Percentiles rank a stretch among this genome's conserved stretches.
phyloP scores from a whole-genome alignment of 1,140 invertebrate genomes.

The Leguminivora glycinivorella region DNA sequence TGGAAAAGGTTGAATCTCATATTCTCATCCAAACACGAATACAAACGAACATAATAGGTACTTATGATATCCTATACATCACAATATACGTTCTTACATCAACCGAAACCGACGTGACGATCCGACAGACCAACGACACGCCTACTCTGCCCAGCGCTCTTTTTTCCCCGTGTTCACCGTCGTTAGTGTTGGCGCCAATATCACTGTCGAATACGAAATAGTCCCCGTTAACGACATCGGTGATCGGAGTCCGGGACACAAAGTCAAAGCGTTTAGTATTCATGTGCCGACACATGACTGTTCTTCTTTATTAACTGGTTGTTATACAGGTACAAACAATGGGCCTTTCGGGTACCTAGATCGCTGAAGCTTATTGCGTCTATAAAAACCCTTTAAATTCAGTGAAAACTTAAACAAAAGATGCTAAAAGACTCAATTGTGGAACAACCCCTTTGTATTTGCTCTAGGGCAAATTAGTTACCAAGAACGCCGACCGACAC shows the following conservation, averaged over 20 bases:
- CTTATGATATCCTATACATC: neutral
- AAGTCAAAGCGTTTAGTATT: neutral
- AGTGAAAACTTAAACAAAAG: conserved; percentile 7
- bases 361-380: neutral
- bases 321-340: neutral
- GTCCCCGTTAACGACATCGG: conserved; percentile 2
- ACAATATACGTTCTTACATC: neutral
- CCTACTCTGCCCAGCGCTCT: conserved; percentile 3
- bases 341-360: neutral
- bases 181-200: conserved; percentile 13
- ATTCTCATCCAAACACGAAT: neutral
- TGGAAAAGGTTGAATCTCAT: neutral
- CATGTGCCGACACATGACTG: neutral
- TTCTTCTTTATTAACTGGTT: neutral
- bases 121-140: conserved; percentile 13
- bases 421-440: neutral
- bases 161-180: conserved; percentile 2
- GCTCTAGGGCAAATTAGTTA: conserved; percentile 52
- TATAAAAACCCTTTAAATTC: conserved; percentile 7
- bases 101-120: neutral
- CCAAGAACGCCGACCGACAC: conserved; percentile 36
- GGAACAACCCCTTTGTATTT: conserved; percentile 35
- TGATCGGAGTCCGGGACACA: neutral
- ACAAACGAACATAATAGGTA: neutral
- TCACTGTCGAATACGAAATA: conserved; percentile 9